phyloP scores from a whole-genome alignment of 2,888 invertebrate species.

The Aphodius granarius region DNA sequence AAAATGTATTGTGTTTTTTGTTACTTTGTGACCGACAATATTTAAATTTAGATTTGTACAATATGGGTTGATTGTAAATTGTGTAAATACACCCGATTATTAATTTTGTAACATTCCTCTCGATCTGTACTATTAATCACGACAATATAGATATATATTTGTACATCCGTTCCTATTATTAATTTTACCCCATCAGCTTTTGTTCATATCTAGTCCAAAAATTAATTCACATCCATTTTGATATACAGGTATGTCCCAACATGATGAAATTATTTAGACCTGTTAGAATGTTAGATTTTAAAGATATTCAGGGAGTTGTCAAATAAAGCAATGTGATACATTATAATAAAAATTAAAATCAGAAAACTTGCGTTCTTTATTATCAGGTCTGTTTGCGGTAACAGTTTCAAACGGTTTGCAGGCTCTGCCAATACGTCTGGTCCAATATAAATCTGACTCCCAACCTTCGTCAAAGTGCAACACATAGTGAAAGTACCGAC shows the following conservation, averaged over 20 bases:
- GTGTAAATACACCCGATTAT: background rate
- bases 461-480: no score
- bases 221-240: background rate
- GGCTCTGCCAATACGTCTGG: no score
- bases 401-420: no score
- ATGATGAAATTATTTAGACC: background rate
- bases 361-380: background rate
- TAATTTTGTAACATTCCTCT: background rate
- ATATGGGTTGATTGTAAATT: background rate
- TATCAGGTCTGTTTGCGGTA: background rate
- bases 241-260: background rate
- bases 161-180: background rate
- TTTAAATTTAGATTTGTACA: background rate
- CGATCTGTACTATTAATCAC: background rate
- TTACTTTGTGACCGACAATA: background rate
- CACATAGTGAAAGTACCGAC: no score
- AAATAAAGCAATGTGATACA: constrained; percentile 7
- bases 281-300: background rate
- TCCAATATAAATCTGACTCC: no score
- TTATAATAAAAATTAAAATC: constrained; percentile 6
- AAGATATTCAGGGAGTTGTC: constrained; percentile 5
- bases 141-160: background rate
- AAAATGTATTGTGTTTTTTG: no score
- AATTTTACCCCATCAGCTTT: background rate
- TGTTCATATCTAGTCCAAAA: background rate